Evolutionary conservation across 2,113 vertebrate species (phyloP).

Genomic region (Pitta sordida): DNA sequence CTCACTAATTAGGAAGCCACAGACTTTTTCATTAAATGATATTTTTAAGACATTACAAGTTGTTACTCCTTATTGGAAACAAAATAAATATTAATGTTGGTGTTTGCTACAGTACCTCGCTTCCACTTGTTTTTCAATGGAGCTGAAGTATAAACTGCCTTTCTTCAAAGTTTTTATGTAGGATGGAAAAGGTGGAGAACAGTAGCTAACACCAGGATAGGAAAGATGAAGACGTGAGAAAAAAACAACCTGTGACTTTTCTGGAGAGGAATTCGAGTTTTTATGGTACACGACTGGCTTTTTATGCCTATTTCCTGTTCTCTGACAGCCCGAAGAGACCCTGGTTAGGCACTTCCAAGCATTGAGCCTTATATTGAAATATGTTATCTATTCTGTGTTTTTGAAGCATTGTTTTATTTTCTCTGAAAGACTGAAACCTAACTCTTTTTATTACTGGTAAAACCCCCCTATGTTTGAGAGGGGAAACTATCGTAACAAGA

Average conservation of each 20-base stretch:
- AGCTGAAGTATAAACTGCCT: background rate
- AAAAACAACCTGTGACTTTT: background rate
- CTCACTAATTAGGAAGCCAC: background rate
- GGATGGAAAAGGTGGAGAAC: background rate
- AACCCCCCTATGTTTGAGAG: background rate
- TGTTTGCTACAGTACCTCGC: background rate
- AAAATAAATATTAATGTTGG: background rate
- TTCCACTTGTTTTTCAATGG: background rate
- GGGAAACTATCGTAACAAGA: background rate
- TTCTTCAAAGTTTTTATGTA: background rate
- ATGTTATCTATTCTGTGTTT: background rate
- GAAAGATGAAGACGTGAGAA: background rate
- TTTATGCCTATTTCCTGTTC: background rate
- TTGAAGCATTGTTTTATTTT: background rate
- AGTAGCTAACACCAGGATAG: background rate
- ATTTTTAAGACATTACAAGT: background rate
- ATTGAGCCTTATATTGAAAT: background rate
- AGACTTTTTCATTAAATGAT: fast-evolving
- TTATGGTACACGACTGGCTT: fast-evolving
- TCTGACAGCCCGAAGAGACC: background rate
- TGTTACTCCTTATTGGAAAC: background rate
- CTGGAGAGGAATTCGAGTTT: background rate
- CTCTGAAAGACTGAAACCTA: background rate
- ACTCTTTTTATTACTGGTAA: background rate
- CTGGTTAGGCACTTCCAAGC: background rate